Conservation (phyloP, 2,113 vertebrate species). For the Burhinus oedicnemus region DNA sequence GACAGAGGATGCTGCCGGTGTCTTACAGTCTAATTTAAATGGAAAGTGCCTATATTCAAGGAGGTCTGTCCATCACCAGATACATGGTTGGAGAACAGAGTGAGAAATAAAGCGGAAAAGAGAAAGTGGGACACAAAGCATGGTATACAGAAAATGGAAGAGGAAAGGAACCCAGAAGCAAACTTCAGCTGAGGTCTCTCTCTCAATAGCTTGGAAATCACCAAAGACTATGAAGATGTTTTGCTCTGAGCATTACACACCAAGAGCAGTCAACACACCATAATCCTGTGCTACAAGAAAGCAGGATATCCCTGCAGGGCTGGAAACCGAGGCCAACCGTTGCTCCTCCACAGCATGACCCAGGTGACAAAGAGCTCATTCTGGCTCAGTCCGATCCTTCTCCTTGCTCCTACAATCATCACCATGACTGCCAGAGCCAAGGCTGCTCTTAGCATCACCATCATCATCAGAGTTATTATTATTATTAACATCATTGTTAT, state of each 20-base stretch:
- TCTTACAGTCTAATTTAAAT: not conserved
- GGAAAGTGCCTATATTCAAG: not conserved
- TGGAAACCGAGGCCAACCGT: not conserved
- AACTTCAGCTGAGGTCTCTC: not conserved
- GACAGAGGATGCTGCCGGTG: not conserved
- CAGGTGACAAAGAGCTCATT: slow-evolving; percentile 38
- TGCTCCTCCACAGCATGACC: not conserved
- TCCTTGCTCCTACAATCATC: slow-evolving; percentile 26
- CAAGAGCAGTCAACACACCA: not conserved
- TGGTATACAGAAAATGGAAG: not conserved
- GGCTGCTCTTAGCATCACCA: slow-evolving; percentile 46
- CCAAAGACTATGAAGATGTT: not conserved
- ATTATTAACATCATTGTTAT: slow-evolving; percentile 73
- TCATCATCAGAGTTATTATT: slow-evolving; percentile 63
- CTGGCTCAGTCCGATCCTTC: slow-evolving; percentile 14
- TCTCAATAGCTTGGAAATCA: not conserved
- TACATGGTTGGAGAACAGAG: not conserved
- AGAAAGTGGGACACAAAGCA: not conserved
- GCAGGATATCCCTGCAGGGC: not conserved
- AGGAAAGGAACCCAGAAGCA: not conserved
- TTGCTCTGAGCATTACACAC: not conserved
- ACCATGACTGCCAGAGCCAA: slow-evolving; percentile 48
- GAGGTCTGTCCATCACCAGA: not conserved
- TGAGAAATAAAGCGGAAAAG: not conserved
- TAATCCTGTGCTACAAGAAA: not conserved